Evolutionary conservation across 1,140 invertebrate genomes (phyloP).

Genomic region (Oreohelix idahoensis): DNA sequence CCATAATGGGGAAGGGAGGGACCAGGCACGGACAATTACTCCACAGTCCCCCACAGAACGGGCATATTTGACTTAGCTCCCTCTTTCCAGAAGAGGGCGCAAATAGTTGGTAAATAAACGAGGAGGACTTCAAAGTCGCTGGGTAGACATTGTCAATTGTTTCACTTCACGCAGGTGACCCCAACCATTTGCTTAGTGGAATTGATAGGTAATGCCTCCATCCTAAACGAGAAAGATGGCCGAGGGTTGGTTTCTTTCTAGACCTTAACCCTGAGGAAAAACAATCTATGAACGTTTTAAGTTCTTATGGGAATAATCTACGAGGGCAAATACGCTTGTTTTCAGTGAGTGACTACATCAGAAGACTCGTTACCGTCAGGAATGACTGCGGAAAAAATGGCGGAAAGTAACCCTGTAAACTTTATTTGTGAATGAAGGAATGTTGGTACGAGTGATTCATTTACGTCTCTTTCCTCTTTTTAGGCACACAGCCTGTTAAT

Average conservation of each 20-base stretch:
- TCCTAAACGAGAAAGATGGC: neutral
- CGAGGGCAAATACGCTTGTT: neutral
- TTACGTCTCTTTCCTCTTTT: neutral
- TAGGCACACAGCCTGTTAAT: too few relatives aligned
- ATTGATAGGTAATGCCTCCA: neutral
- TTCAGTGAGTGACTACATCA: neutral
- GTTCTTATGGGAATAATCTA: neutral
- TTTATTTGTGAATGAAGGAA: neutral
- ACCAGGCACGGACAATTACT: too few relatives aligned
- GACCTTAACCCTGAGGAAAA: neutral
- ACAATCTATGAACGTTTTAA: neutral
- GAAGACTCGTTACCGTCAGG: neutral
- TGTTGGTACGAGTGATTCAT: neutral
- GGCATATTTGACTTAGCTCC: neutral
- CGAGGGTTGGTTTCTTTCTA: neutral
- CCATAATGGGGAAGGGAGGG: too few relatives aligned
- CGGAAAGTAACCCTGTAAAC: neutral
- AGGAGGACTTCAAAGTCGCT: neutral
- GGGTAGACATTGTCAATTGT: neutral
- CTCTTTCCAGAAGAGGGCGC: neutral
- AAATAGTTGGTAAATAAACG: neutral
- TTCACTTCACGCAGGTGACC: neutral
- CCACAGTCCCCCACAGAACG: neutral
- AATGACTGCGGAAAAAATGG: neutral
- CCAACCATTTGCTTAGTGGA: neutral